phyloP scores from a whole-genome alignment of 2,113 vertebrate genomes.

The Mustela lutreola region DNA sequence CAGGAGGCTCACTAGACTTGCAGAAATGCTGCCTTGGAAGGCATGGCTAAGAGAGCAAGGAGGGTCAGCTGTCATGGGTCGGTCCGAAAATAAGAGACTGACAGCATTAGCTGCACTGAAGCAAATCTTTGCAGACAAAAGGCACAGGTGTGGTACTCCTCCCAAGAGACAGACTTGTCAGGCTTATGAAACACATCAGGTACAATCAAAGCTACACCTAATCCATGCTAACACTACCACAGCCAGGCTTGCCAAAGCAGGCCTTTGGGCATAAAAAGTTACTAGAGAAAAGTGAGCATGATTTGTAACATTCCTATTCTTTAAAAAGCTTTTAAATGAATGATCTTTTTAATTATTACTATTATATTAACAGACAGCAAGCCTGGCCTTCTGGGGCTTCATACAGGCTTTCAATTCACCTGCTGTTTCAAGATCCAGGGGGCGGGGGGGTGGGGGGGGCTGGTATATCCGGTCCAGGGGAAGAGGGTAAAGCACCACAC shows the following conservation, averaged over 20 bases:
- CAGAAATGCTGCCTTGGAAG: background rate
- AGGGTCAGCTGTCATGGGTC: background rate
- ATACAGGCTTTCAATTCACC: background rate
- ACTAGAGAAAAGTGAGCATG: background rate
- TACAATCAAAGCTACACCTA: background rate
- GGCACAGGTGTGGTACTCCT: background rate
- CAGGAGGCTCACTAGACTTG: background rate
- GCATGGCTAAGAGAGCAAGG: background rate
- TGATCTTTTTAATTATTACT: background rate
- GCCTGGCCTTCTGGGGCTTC: background rate
- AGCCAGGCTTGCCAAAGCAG: background rate
- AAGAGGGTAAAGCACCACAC: background rate
- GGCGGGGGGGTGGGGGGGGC: too few relatives aligned
- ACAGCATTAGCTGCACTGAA: background rate
- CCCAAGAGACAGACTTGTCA: background rate
- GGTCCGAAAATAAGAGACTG: background rate
- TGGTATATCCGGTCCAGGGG: background rate
- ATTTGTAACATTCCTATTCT: background rate
- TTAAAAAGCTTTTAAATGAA: background rate
- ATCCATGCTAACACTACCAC: background rate
- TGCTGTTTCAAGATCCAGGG: background rate
- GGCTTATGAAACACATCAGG: background rate
- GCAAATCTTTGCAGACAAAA: background rate
- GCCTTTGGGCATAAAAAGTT: background rate
- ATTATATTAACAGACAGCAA: background rate